Evolutionary conservation across 2,797 vertebrate genomes (phyloP).

Genomic region (Diceros bicornis): DNA sequence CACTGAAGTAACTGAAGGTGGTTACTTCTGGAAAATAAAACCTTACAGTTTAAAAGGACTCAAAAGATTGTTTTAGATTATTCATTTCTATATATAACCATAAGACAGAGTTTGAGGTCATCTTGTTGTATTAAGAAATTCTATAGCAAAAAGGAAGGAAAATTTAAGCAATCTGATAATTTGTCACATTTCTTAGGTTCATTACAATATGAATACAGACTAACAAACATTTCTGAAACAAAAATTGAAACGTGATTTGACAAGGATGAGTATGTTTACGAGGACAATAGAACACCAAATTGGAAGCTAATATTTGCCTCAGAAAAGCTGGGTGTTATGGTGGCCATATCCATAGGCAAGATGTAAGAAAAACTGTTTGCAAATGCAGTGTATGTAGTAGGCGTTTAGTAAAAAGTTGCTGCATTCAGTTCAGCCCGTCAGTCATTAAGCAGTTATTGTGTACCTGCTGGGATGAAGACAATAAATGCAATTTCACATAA

Average conservation of each 20-base stretch:
- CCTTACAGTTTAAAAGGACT: background rate
- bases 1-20: background rate
- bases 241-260: conserved; percentile 18
- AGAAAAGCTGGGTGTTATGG: background rate
- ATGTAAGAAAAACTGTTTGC: background rate
- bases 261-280: background rate
- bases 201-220: background rate
- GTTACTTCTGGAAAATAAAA: background rate
- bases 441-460: background rate
- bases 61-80: background rate
- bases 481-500: background rate
- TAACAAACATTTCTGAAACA: background rate
- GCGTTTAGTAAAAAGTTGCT: background rate
- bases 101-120: background rate
- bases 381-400: background rate
- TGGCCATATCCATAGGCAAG: background rate
- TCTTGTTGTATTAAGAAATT: background rate
- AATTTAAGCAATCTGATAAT: background rate
- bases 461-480: background rate
- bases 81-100: background rate
- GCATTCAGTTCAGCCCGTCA: background rate
- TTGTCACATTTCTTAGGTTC: background rate
- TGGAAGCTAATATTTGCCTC: background rate
- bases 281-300: background rate
- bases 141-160: background rate